Evolutionary conservation across 1,140 invertebrate genomes (phyloP), one percentile per base, ranked within the genome.

Genomic region (Trichonephila clavipes): DNA sequence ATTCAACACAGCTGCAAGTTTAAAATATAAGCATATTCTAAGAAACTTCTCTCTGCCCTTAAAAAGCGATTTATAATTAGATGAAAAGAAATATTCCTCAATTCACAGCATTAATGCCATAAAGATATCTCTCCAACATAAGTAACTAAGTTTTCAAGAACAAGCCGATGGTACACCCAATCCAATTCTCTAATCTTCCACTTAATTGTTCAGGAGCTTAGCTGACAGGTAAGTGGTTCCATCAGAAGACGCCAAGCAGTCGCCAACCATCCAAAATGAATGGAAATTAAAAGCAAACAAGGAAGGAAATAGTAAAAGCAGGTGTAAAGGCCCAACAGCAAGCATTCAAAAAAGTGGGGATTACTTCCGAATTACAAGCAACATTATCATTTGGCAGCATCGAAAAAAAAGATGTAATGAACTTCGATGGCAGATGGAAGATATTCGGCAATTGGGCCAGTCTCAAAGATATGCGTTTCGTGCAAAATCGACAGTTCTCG

Each of bases 241-340:
- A 77, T 18, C 40, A 77, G 69, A 40, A 77, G 72, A 40, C 72
- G 72, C 72, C 72, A 40, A 18, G 72, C 72, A 34, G 72, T 34
- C 72, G 72, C 24, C 72, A 77, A 16, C 18, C 72, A 40, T 40
- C 24, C 28, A 77, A 77, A 34, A 19, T 77, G 72, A 77, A 77
- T 77, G 6, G 72, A 40, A 77, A 77, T 77, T 77, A 77, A 77
- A 77, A 77, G 16, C 72, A 77, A 77, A 77, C 72, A 77, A 77
- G 72, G 28, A 77, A 77, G 72, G 34, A 77, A 77, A 77, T 77
- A 34, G 16, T 4, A 77, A 34, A 28, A 28, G 72, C 72, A 77
- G 72, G 72, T 77, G 72, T 77, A 77, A 77, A 77, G 18, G 72
- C 18, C 34, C 28, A 77, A 72, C 8, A 72, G n/a, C 69, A 16